Conservation (phyloP, 2,797 vertebrate genomes). For the Prionace glauca region DNA sequence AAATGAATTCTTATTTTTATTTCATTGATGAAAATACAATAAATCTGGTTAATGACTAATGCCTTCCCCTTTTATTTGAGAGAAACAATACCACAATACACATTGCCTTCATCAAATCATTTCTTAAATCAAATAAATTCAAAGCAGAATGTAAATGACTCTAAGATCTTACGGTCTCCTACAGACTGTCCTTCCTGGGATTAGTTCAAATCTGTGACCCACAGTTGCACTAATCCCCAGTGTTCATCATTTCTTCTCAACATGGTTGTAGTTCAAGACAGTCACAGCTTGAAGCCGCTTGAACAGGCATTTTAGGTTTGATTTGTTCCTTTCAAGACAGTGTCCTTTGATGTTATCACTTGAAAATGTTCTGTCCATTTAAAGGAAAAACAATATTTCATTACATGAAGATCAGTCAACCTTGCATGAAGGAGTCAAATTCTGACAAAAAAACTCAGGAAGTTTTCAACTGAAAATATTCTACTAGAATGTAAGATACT, state of each 20-base stretch:
- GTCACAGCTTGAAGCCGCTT: neutral
- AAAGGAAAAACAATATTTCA: neutral
- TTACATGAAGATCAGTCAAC: neutral
- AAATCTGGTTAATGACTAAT: neutral
- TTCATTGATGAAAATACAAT: neutral
- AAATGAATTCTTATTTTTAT: neutral
- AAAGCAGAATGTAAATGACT: conserved; percentile 12
- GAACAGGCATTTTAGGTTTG: neutral
- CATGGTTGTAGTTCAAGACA: neutral
- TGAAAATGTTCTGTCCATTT: neutral
- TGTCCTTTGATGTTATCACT: neutral
- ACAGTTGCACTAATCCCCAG: neutral
- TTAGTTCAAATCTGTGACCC: neutral
- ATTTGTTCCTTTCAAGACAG: neutral
- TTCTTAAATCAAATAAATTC: neutral
- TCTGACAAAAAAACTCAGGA: conserved; percentile 10
- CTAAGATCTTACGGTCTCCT: neutral
- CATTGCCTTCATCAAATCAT: neutral
- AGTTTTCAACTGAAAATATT: neutral
- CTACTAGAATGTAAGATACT: neutral
- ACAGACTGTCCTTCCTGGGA: neutral
- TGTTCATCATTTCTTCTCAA: neutral
- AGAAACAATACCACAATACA: neutral
- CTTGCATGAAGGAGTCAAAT: neutral
- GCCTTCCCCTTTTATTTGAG: neutral